Evolutionary conservation across 2,113 vertebrate genomes (phyloP).

Genomic region (Ictidomys tridecemlineatus): DNA sequence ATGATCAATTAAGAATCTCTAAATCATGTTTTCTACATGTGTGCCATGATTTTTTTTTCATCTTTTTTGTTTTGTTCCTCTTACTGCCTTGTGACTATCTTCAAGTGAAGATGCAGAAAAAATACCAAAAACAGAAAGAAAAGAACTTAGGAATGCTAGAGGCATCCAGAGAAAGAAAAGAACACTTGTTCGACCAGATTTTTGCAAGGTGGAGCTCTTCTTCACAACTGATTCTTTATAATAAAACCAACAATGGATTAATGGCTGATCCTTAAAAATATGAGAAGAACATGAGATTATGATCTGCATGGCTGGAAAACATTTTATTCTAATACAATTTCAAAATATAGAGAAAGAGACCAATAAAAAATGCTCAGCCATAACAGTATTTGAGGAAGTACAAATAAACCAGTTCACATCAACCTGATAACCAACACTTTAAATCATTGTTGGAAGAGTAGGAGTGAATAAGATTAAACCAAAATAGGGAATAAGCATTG

Average conservation of each 20-base stretch:
- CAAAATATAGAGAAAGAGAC: neutral
- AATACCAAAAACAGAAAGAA: neutral
- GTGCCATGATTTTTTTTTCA: neutral
- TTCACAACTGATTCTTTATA: too few species aligned
- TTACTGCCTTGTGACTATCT: neutral
- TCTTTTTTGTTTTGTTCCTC: fast-evolving
- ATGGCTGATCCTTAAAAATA: too few species aligned
- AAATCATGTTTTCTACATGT: neutral
- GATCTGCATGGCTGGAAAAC: too few species aligned
- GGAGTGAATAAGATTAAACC: neutral
- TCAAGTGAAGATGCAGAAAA: neutral
- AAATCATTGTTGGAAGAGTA: too few species aligned
- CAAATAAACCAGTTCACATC: neutral
- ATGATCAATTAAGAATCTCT: neutral
- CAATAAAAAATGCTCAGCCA: neutral
- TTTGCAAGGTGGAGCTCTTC: neutral
- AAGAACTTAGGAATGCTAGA: neutral
- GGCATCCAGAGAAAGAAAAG: neutral
- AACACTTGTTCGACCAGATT: neutral
- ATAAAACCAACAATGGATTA: too few species aligned
- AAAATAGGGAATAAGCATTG: neutral
- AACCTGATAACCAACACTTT: neutral
- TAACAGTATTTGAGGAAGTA: neutral
- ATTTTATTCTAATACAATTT: too few species aligned
- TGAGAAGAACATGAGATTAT: too few species aligned